Evolutionary conservation across 1,140 invertebrate species (phyloP).

Genomic region (Chironomus striatipennis): DNA sequence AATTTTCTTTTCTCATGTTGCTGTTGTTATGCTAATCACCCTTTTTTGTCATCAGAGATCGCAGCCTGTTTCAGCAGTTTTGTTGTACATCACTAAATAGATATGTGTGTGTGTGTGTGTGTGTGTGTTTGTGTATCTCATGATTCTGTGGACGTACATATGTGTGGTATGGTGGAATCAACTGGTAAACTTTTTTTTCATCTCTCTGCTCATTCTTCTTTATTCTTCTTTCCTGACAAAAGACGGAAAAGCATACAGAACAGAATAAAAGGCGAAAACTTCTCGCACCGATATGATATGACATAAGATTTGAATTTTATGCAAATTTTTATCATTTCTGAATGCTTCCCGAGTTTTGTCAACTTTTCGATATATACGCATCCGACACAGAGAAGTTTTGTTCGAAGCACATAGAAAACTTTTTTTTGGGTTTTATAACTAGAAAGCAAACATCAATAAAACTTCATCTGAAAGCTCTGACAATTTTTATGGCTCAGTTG

Average conservation of each 20-base stretch:
- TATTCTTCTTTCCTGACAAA: background rate
- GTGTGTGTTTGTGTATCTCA: background rate
- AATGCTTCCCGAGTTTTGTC: background rate
- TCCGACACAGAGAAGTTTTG: background rate
- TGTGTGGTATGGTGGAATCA: background rate
- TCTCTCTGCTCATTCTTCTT: background rate
- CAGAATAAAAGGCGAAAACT: too few species aligned
- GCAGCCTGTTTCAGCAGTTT: background rate
- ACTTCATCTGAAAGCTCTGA: constrained; percentile 12
- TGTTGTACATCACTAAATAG: background rate
- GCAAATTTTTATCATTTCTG: constrained; percentile 14
- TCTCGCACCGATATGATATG: background rate
- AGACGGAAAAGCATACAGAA: too few species aligned
- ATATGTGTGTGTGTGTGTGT: background rate
- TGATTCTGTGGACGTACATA: too few species aligned
- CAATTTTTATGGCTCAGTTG: constrained; percentile 12
- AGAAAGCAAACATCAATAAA: constrained; percentile 14
- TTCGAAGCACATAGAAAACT: too few species aligned
- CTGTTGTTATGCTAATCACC: constrained; percentile 12
- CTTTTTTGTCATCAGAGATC: constrained; percentile 12
- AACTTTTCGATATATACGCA: constrained; percentile 4
- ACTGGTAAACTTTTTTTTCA: background rate
- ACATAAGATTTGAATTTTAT: constrained; percentile 15
- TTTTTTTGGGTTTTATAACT: constrained; percentile 8
- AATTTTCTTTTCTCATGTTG: background rate